Conservation (phyloP, 2,888 invertebrate genomes). For the Thumatha senex region DNA sequence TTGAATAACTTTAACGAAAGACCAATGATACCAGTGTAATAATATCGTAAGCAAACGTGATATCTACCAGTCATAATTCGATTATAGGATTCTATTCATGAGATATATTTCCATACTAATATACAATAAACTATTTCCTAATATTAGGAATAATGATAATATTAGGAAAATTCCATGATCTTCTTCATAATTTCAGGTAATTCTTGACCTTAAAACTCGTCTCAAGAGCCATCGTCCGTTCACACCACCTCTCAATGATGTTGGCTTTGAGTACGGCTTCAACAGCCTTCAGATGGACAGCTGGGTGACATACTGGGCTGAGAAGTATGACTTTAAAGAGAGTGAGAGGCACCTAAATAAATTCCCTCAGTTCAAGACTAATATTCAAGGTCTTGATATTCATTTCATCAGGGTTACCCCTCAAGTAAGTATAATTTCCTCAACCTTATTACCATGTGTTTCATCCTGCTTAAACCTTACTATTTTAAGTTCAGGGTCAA, state of each 20-base stretch:
- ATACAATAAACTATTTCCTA: too few species aligned
- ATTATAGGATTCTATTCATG: too few species aligned
- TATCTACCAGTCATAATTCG: too few species aligned
- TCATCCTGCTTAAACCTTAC: too few species aligned
- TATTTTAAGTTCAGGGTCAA: too few species aligned
- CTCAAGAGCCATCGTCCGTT: conserved; percentile 51
- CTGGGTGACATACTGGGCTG: conserved; percentile 90
- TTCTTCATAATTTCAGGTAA: conserved; percentile 44
- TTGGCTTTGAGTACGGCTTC: conserved; percentile 92
- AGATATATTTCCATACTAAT: too few species aligned
- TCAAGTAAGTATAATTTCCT: conserved; percentile 36
- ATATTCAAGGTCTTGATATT: conserved; percentile 88
- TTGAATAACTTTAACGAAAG: too few species aligned
- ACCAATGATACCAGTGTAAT: too few species aligned
- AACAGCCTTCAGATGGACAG: conserved; percentile 85
- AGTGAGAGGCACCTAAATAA: conserved; percentile 87
- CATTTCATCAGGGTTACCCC: conserved; percentile 82
- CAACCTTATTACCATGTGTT: too few species aligned
- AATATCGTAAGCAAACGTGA: too few species aligned
- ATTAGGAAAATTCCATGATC: too few species aligned
- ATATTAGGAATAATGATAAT: too few species aligned
- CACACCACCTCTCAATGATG: conserved; percentile 85
- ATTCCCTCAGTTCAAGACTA: conserved; percentile 89
- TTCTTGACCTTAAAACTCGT: conserved; percentile 57
- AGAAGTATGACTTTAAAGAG: conserved; percentile 85